These are phyloP conservation scores for Orthosia incerta DNA, from an alignment of 2,888 invertebrate genomes.

Conservation along the genomic window DNA sequence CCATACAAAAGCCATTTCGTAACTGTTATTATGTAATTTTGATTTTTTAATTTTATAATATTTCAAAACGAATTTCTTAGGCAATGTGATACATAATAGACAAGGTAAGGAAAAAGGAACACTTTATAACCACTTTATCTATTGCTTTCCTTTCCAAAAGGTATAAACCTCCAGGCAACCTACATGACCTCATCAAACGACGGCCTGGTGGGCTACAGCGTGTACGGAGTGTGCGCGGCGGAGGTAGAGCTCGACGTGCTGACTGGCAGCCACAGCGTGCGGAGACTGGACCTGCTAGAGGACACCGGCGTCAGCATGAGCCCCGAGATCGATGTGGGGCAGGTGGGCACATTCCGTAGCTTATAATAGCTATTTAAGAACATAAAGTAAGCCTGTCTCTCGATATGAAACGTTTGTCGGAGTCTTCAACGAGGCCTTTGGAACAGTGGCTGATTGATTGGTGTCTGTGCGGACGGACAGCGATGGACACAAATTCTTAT, in stretches of 20 bases:
- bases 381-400: not conserved
- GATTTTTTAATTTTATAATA: too few relatives aligned
- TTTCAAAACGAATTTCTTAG: too few relatives aligned
- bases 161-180: slow-evolving; percentile 90
- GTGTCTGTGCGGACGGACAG: too few relatives aligned
- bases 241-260: slow-evolving; percentile 94
- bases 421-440: not conserved
- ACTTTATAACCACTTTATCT: not conserved
- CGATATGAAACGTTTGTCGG: too few relatives aligned
- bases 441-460: too few relatives aligned
- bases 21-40: too few relatives aligned
- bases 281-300: slow-evolving; percentile 92
- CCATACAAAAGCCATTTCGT: too few relatives aligned
- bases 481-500: too few relatives aligned
- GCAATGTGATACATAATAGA: too few relatives aligned
- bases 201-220: slow-evolving; percentile 83
- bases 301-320: slow-evolving; percentile 93
- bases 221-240: slow-evolving; percentile 91
- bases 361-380: not conserved
- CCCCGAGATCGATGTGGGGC: slow-evolving; percentile 93
- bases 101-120: too few relatives aligned
- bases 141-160: slow-evolving; percentile 63
- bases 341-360: slow-evolving; percentile 77
- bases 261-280: slow-evolving; percentile 92
- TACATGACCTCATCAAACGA: slow-evolving; percentile 85